Percentiles rank a stretch among this genome's conserved stretches.
Conservation (phyloP, 2,888 invertebrate genomes). For the Alcis repandata region DNA sequence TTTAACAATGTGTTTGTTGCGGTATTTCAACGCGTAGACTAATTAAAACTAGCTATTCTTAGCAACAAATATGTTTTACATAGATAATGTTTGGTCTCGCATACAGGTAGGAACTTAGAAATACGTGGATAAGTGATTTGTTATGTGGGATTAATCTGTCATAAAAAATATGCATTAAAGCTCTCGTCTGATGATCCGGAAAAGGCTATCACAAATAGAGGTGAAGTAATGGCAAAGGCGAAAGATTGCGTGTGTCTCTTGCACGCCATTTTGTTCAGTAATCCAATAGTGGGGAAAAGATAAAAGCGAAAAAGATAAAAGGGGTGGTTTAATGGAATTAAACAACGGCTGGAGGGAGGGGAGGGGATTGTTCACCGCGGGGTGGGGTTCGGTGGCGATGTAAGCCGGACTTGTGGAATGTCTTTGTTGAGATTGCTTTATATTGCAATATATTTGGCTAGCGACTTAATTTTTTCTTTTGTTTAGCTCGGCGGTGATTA, state of each 20-base stretch:
- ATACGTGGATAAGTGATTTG: neutral
- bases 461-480: constrained; percentile 60
- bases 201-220: constrained; percentile 68
- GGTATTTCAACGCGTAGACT: constrained; percentile 12
- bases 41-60: constrained; percentile 21
- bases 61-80: neutral
- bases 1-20: constrained; percentile 19
- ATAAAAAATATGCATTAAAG: constrained; percentile 45
- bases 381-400: constrained; percentile 58
- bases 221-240: constrained; percentile 69
- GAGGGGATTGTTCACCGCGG: constrained; percentile 40
- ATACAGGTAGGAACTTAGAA: neutral
- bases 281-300: constrained; percentile 83
- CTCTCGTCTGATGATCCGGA: constrained; percentile 48
- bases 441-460: constrained; percentile 66
- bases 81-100: neutral
- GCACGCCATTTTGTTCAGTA: constrained; percentile 81
- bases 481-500: constrained; percentile 51
- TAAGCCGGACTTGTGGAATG: constrained; percentile 82
- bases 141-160: neutral
- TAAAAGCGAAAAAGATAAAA: constrained; percentile 84
- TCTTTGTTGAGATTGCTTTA: constrained; percentile 76
- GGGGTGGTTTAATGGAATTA: constrained; percentile 86
- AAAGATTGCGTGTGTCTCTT: constrained; percentile 82
- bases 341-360: constrained; percentile 72